These are phyloP conservation scores for Andrena dorsata DNA, from an alignment of 2,888 invertebrate genomes.

Conservation along the genomic window DNA sequence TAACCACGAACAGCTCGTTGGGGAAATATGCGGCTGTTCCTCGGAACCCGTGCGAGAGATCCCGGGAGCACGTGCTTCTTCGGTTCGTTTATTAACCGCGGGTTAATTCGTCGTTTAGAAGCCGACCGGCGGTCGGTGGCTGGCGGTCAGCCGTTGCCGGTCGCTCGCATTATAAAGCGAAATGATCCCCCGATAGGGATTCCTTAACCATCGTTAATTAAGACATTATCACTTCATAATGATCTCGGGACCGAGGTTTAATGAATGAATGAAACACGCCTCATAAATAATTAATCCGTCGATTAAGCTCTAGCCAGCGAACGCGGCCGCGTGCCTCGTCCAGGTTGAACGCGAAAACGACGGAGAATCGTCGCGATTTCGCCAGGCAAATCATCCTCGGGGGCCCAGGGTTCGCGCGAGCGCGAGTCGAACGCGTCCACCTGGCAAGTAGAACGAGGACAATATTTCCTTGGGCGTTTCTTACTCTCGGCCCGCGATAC, in stretches of 20 bases:
- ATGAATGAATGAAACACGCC: slow-evolving; percentile 85
- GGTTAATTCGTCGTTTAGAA: slow-evolving; percentile 82
- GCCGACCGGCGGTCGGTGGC: slow-evolving; percentile 48
- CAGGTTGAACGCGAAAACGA: slow-evolving; percentile 18
- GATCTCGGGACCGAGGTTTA: slow-evolving; percentile 82
- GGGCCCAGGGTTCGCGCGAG: not conserved
- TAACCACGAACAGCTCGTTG: slow-evolving; percentile 61
- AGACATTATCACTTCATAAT: slow-evolving; percentile 85
- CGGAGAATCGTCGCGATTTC: not conserved
- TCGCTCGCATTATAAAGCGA: slow-evolving; percentile 78
- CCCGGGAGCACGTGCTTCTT: slow-evolving; percentile 67
- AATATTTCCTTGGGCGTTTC: slow-evolving; percentile 13
- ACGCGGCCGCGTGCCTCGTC: slow-evolving; percentile 32
- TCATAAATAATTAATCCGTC: slow-evolving; percentile 85
- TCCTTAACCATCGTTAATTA: slow-evolving; percentile 85
- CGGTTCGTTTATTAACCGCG: slow-evolving; percentile 81
- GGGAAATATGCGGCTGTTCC: slow-evolving; percentile 58
- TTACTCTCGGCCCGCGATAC: slow-evolving; percentile 24
- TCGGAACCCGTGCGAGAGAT: slow-evolving; percentile 65
- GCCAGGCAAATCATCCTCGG: not conserved
- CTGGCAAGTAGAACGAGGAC: slow-evolving; percentile 48
- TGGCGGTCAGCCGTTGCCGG: slow-evolving; percentile 24
- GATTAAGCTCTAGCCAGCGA: slow-evolving; percentile 67
- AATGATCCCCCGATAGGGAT: slow-evolving; percentile 82
- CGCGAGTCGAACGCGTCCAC: slow-evolving; percentile 13